These are phyloP conservation scores for Herminia tarsipennalis DNA, from an alignment of 2,888 invertebrate genomes.

Conservation along the genomic window DNA sequence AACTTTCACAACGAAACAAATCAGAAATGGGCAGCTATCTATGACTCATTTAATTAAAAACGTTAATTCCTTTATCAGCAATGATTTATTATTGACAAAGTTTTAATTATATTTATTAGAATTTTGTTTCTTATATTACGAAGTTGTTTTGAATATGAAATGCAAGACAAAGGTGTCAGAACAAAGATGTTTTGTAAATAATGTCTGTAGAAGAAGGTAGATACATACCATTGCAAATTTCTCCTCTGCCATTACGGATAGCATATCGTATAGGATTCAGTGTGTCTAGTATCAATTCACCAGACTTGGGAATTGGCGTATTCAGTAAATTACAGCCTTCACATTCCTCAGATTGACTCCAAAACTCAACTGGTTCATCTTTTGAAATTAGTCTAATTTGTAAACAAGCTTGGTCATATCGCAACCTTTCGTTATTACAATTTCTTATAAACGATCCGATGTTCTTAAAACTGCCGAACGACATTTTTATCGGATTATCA, in stretches of 20 bases:
- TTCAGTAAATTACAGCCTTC: constrained; percentile 69
- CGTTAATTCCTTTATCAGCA: too few species aligned
- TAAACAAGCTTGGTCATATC: constrained; percentile 78
- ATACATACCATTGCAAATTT: constrained; percentile 72
- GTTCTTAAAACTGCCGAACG: constrained; percentile 68
- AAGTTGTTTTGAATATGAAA: neutral
- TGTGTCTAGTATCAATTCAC: constrained; percentile 61
- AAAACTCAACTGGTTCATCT: constrained; percentile 60
- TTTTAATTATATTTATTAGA: too few species aligned
- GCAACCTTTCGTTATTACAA: constrained; percentile 65
- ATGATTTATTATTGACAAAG: neutral
- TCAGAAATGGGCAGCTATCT: constrained; percentile 35
- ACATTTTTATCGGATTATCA: constrained; percentile 58
- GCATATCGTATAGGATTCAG: constrained; percentile 68
- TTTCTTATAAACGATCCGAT: constrained; percentile 68
- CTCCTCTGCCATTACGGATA: constrained; percentile 52
- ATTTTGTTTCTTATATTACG: constrained; percentile 7
- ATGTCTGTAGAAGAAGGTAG: constrained; percentile 7
- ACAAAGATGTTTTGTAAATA: constrained; percentile 30
- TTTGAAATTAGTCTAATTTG: constrained; percentile 70
- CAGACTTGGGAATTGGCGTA: constrained; percentile 45
- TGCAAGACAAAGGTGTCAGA: constrained; percentile 27
- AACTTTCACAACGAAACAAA: constrained; percentile 35
- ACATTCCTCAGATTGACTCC: constrained; percentile 79
- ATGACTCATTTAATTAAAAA: constrained; percentile 43